Conservation (phyloP, 1,140 invertebrate genomes). For the Periplaneta americana region DNA sequence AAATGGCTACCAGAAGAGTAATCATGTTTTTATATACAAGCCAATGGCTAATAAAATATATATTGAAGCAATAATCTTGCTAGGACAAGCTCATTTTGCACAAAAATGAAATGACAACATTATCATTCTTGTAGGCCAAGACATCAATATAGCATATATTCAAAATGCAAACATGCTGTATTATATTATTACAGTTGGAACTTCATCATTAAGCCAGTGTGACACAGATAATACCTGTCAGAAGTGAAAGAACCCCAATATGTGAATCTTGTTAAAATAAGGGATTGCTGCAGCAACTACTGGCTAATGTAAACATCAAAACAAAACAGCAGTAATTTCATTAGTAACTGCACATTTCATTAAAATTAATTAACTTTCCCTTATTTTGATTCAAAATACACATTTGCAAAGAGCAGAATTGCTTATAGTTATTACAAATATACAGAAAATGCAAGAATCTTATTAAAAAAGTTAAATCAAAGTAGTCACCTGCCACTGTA, state of each 20-base stretch:
- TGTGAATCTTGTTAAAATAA: not conserved
- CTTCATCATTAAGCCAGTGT: not conserved
- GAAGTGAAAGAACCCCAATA: not conserved
- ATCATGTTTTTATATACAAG: not conserved
- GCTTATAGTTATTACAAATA: too few relatives aligned
- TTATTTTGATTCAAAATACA: not conserved
- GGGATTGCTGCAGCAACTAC: not conserved
- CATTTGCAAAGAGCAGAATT: not conserved
- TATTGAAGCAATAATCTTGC: not conserved
- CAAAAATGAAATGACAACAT: not conserved
- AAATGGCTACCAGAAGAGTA: too few relatives aligned
- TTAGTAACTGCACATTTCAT: not conserved
- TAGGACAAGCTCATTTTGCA: not conserved
- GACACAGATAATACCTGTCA: not conserved
- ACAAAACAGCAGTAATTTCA: not conserved
- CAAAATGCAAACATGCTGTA: not conserved
- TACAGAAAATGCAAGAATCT: too few relatives aligned
- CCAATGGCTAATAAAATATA: not conserved
- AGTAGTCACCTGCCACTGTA: too few relatives aligned
- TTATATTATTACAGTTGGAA: not conserved
- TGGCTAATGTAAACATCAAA: not conserved
- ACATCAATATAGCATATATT: not conserved
- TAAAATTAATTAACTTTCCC: not conserved
- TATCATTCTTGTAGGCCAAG: not conserved
- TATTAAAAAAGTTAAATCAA: too few relatives aligned